These are phyloP conservation scores for Cichlasoma orientale DNA, from an alignment of 2,797 vertebrate genomes.

Conservation along the genomic window DNA sequence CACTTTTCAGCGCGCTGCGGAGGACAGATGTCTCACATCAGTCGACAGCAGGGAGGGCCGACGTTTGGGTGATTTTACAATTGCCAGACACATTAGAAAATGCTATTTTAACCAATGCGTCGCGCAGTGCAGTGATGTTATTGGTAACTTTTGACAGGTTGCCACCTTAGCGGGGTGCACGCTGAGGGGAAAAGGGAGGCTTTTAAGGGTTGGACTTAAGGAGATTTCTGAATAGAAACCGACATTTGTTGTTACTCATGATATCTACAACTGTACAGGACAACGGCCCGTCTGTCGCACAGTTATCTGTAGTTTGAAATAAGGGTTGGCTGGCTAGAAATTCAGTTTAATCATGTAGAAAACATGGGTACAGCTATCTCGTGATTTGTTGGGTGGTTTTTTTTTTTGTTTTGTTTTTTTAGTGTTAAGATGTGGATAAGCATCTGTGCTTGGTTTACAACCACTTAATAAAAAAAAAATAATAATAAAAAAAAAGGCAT, in stretches of 20 bases:
- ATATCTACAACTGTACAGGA: constrained; percentile 65
- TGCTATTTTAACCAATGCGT: constrained; percentile 47
- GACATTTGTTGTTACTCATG: constrained; percentile 29
- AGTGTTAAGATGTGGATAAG: constrained; percentile 62
- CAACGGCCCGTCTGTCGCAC: constrained; percentile 40
- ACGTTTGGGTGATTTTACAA: constrained; percentile 30
- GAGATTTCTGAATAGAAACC: constrained; percentile 40
- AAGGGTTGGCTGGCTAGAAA: constrained; percentile 37
- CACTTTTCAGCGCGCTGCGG: constrained; percentile 30
- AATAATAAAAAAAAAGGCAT: constrained; percentile 63
- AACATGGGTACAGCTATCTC: constrained; percentile 40
- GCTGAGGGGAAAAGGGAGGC: constrained; percentile 9
- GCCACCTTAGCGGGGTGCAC: constrained; percentile 24
- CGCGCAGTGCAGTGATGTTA: constrained; percentile 40
- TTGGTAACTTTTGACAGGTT: constrained; percentile 31
- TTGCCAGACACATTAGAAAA: constrained; percentile 39
- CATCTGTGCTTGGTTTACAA: constrained; percentile 80
- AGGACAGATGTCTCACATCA: constrained; percentile 68
- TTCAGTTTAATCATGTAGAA: constrained; percentile 36
- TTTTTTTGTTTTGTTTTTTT: constrained; percentile 47
- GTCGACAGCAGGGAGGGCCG: constrained; percentile 50
- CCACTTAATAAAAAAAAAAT: constrained; percentile 48
- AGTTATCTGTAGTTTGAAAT: constrained; percentile 42
- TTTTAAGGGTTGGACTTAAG: constrained; percentile 30
- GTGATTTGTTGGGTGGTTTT: constrained; percentile 42